Conservation (phyloP, 2,797 vertebrate species). For the Lates japonicus region DNA sequence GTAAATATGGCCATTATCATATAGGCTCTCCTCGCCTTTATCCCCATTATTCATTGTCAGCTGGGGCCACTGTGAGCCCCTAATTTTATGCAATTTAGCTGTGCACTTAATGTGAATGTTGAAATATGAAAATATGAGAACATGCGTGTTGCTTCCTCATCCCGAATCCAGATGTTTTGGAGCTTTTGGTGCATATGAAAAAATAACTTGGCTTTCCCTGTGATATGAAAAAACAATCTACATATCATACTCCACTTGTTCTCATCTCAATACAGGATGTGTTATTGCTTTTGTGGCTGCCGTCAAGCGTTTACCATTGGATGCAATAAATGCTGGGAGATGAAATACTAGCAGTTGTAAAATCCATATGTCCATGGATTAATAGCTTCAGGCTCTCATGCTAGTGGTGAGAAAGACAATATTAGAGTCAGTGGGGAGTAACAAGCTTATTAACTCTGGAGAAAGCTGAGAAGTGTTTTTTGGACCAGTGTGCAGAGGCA, state of each 20-base stretch:
- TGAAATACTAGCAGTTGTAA: slow-evolving; percentile 79
- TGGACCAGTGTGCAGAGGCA: slow-evolving; percentile 52
- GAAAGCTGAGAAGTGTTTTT: slow-evolving; percentile 59
- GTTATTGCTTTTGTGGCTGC: slow-evolving; percentile 59
- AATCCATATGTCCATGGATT: slow-evolving; percentile 79
- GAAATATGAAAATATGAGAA: slow-evolving; percentile 56
- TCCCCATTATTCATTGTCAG: slow-evolving; percentile 83
- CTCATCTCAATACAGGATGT: slow-evolving; percentile 50
- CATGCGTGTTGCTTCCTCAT: neutral
- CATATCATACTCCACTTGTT: slow-evolving; percentile 34
- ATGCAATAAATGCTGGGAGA: slow-evolving; percentile 72
- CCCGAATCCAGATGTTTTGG: slow-evolving; percentile 8
- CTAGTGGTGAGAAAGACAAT: slow-evolving; percentile 77
- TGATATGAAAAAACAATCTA: slow-evolving; percentile 33
- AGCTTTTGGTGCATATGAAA: neutral
- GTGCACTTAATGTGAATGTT: slow-evolving; percentile 61
- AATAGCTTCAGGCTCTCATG: slow-evolving; percentile 70
- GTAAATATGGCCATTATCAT: slow-evolving; percentile 83
- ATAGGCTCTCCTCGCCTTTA: slow-evolving; percentile 69
- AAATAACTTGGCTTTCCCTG: neutral
- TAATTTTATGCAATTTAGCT: slow-evolving; percentile 80
- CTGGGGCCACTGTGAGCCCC: slow-evolving; percentile 62
- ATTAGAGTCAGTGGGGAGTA: slow-evolving; percentile 80
- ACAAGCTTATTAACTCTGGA: slow-evolving; percentile 81
- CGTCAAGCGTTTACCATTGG: slow-evolving; percentile 53